These are phyloP conservation scores for Prinia subflava DNA, from an alignment of 2,113 vertebrate species.

Conservation along the genomic window DNA sequence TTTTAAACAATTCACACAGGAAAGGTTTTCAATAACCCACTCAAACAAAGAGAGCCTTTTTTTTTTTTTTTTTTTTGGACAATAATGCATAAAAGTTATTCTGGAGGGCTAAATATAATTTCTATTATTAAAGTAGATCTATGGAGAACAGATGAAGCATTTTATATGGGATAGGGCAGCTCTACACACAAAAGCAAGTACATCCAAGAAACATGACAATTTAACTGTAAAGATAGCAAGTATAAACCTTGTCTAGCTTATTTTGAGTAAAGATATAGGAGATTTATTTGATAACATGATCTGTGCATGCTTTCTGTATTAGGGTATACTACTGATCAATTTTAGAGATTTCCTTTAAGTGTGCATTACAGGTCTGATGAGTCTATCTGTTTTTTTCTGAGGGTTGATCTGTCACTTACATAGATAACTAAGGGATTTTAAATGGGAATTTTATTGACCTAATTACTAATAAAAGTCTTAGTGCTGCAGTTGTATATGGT, in stretches of 20 bases:
- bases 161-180: not conserved
- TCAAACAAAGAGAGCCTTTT: not conserved
- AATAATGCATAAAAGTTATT: not conserved
- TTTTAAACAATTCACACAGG: not conserved
- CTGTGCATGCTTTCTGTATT: not conserved
- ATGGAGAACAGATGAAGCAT: not conserved
- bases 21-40: not conserved
- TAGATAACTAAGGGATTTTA: not conserved
- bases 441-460: conserved; percentile 8
- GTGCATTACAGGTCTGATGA: not conserved
- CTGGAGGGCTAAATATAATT: not conserved
- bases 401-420: not conserved
- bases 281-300: not conserved
- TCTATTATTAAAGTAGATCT: not conserved
- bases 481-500: not conserved
- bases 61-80: not conserved
- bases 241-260: not conserved
- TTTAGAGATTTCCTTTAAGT: not conserved
- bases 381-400: not conserved
- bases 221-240: not conserved
- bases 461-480: conserved; percentile 24
- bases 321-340: not conserved
- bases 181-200: not conserved
- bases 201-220: not conserved
- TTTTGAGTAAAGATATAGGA: not conserved